Evolutionary conservation across 2,888 invertebrate genomes (phyloP), one percentile per base, ranked within the genome.

Genomic region (Odontomyia ornata): DNA sequence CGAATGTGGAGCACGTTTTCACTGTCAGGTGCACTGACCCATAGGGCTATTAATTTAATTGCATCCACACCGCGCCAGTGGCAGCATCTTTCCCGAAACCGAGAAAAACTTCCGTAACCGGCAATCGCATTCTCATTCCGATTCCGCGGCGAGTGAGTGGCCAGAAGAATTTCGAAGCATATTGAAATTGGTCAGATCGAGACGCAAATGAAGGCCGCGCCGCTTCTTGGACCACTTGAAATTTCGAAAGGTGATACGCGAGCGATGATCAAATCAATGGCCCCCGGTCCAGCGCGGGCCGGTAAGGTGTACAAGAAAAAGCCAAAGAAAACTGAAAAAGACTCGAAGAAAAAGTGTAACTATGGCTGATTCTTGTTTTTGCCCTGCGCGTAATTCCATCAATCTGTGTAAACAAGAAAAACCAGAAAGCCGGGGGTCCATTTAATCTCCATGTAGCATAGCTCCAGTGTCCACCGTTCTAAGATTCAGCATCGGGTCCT

Each of bases 381-480:
- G 36, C 36, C 36, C 52, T 36, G 57, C 15, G 60, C n/a, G 11
- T 43, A 60, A 73, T 73, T 23, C 36, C 73, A 57, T 73, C 36
- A 30, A 73, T 60, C 25, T 57, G 60, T 36, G 60, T 60, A 60
- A 73, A 73, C 73, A 73, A 57, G 73, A 73, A 73, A 73, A 73
- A 73, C 73, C 73, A 60, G 73, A 73, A 73, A n/a, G 15, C 43
- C 23, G 43, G 21, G 43, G 60, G 43, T 60, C 57, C 73, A 73
- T 43, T 73, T 57, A 36, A 73, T 60, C 21, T 60, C 21, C 15
- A 15, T 52, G 52, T 18, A 18, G 52, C 52, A n/a, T 52, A 52
- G 13, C 52, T 52, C 18, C 52, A 52, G 7, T 52, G 52, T 52
- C 52, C n/a, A n/a, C 18, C n/a, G 52, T 52, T 52, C 52, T 52